Base-by-base conservation (phyloP, 92 coral and sea anemone species). In the Porites divaricata region DNA sequence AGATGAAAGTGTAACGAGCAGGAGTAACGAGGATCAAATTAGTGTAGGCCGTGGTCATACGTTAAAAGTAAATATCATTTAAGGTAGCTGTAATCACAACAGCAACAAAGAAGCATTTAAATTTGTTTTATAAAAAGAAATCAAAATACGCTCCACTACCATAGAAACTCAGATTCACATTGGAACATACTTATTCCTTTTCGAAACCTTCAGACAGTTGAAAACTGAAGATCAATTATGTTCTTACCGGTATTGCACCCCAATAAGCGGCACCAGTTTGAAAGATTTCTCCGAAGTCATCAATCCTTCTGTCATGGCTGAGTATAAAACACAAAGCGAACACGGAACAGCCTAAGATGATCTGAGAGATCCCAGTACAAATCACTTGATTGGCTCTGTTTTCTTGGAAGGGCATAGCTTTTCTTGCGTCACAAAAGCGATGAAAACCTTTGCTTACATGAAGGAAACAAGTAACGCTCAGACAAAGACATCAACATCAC, bases 181-280 rank as follows among this genome's bases (percentile, higher is more conserved):
- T 35, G 45, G 45, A 35, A 35, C 3, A 35, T 35, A 35, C 45
- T 35, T 35, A 4, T 35, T 35, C 4, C 45, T 35, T 35, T 35
- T 35, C 45, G 45, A 35, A 35, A 35, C 45, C 45, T 6, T 6
- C 45, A 35, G 59, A 63, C 19, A 20, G 71, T 12, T 4, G 26
- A 69, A 64, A 19, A 77, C 56, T 41, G 12, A 63, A 48, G 49
- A 17, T 77, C 8, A 7, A 21, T 14, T 23, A 20, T 7, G 21
- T 26, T 48, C 94, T 87, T 80, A 91, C 94, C 79, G 94, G 94
- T 14, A 83, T 22, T 6, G 82, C 91, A 14, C 81, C 84, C 94
- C 94, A 91, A 59, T 77, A 87, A 1, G 86, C 63, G 51, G 81
- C 87, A 17, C 94, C 94, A 26, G 62, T 75, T 23, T 85, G 89